Evolutionary conservation across 2,888 invertebrate genomes (phyloP).

Genomic region (Hyles lineata): DNA sequence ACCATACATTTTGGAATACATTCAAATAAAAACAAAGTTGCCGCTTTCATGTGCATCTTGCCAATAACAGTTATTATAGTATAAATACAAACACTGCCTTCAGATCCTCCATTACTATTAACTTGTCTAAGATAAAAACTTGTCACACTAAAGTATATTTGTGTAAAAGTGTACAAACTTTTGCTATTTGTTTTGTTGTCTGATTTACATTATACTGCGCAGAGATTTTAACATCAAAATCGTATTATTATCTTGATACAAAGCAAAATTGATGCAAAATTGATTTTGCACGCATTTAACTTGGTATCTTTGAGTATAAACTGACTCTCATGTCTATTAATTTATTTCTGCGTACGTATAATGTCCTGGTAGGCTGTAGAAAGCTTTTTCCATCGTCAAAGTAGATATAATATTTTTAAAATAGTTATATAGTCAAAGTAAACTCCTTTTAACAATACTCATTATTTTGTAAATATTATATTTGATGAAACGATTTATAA

Average conservation of each 20-base stretch:
- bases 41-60: slow-evolving; percentile 55
- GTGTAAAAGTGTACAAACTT: background rate
- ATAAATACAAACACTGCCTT: slow-evolving; percentile 66
- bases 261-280: background rate
- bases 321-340: background rate
- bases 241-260: background rate
- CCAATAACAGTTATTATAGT: slow-evolving; percentile 53
- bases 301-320: slow-evolving; percentile 1
- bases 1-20: background rate
- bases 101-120: slow-evolving; percentile 40
- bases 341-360: slow-evolving; percentile 10
- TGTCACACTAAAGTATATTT: background rate
- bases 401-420: slow-evolving; percentile 28
- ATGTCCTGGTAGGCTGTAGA: background rate
- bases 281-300: background rate
- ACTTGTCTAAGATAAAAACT: background rate
- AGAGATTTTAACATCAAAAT: background rate
- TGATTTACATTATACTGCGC: background rate
- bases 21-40: slow-evolving; percentile 32
- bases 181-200: background rate
- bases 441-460: slow-evolving; percentile 75
- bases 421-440: slow-evolving; percentile 56
- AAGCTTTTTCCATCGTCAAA: slow-evolving; percentile 18
- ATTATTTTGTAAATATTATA: slow-evolving; percentile 76
- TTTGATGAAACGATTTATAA: slow-evolving; percentile 57